Evolutionary conservation across 2,797 vertebrate genomes (phyloP), one percentile per base, ranked within the genome.

Genomic region (Myotis myotis): DNA sequence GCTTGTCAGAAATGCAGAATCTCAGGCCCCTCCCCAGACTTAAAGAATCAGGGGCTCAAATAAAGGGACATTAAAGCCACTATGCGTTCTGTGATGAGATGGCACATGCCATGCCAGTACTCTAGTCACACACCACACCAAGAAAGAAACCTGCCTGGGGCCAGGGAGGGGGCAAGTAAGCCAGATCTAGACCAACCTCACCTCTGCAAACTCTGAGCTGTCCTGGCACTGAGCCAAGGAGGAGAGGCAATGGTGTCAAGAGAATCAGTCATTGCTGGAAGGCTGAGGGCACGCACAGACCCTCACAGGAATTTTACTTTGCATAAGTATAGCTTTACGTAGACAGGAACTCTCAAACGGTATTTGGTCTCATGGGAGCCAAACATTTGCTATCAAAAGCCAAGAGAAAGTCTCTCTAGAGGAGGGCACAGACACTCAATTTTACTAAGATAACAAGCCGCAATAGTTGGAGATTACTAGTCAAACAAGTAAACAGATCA

Each of bases 1-100:
- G 68, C 68, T 75, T 80, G 19, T n/a, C 72, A 96, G 23, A 91
- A 93, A 70, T 30, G 23, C 30, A 93, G 53, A 75, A 80, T 76
- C 38, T 38, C 23, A 23, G 74, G 55, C 8, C 36, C 12, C 33
- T 9, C 9, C 9, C 30, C 38, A 84, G 66, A 53, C 9, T 25
- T 80, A 25, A 0, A 38, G 19, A 84, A 36, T 76, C 28, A 76
- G 71, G 36, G 57, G 57, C 60, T 60, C 62, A 85, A 93, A 88
- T 38, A 20, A 87, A 84, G 68, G 23, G 71, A 25, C 60, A 81
- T 72, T 72, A 72, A 91, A 89, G 55, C 44, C 36, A 8, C 12
- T 19, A 3, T 44, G 16, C 51, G 5, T 28, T 87, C 38, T 55
- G 1, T 89, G 36, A 71, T 55, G 66, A 47, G 41, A 17, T 3